These are phyloP conservation scores for Pyrrhosoma nymphula DNA, from an alignment of 2,888 invertebrate genomes.

Conservation along the genomic window DNA sequence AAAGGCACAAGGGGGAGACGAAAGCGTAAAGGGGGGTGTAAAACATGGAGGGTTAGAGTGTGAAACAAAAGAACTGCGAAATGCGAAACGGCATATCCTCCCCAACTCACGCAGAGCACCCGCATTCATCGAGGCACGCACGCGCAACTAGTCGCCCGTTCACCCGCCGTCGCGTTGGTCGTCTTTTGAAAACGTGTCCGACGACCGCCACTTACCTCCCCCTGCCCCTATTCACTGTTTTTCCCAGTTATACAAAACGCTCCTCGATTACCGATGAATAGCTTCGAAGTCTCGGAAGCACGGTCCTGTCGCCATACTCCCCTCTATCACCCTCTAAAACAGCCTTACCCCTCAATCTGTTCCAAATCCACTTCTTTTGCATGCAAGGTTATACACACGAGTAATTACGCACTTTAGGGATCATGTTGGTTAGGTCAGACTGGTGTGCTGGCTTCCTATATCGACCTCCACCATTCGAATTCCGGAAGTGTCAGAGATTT, in stretches of 20 bases:
- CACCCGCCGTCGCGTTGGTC: neutral
- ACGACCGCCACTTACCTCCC: neutral
- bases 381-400: no score
- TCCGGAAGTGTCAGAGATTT: no score
- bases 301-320: no score
- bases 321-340: no score
- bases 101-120: neutral
- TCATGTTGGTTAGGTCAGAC: no score
- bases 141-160: neutral
- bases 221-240: neutral
- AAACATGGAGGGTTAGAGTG: neutral
- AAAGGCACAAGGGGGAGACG: neutral
- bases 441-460: no score
- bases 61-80: constrained; percentile 40
- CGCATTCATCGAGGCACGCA: constrained; percentile 7
- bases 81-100: constrained; percentile 8
- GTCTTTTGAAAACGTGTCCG: neutral
- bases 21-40: neutral
- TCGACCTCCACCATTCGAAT: no score
- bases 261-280: neutral
- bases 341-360: no score
- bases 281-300: neutral
- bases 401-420: no score
- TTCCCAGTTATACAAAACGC: neutral
- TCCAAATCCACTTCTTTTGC: no score